Base-by-base conservation (phyloP, 2,797 vertebrate genomes). In the Melanitta fusca region DNA sequence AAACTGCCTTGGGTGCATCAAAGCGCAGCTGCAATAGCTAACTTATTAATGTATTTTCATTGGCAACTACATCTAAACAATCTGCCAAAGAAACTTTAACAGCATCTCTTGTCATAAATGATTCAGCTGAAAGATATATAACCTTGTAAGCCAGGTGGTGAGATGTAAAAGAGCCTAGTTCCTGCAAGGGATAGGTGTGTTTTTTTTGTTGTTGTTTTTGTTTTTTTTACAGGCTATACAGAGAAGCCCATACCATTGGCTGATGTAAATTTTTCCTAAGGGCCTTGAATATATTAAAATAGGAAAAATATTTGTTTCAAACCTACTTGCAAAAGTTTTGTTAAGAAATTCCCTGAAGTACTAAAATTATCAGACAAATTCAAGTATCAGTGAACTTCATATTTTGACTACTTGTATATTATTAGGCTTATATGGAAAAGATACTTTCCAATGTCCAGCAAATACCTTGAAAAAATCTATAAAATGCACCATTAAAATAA, bases 41-140 rank as follows among this genome's bases (percentile, higher is more conserved):
- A 89, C 74, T 74, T 94, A 80, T 89, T 91, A 80, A 93, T 74
- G 66, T 92, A 80, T 95, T 95, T 94, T 91, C 95, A 88, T 85
- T 96, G 96, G 95, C 96, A 97, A 85, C 78, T 85, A 80, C 80
- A 85, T 93, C 93, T 94, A 77, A 95, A 96, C 68, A 91, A 85
- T n/a, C 89, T 96, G 96, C 91, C 93, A 95, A 91, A 94, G 82
- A 95, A 95, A 93, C 68, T 82, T 95, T 78, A 94, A 91, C 88
- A 91, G 85, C 70, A 91, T 70, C 78, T 80, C 89, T 88, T 95
- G 94, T 93, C 95, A 89, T 81, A 91, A 96, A 88, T 69, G 49
- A 94, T 95, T 91, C 91, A 91, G 78, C 38, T 96, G 96, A 96
- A 96, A 97, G 91, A 96, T 90, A 95, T 91, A 95, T 53, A 95